Evolutionary conservation across 2,113 vertebrate genomes (phyloP), one percentile per base, ranked within the genome.

Genomic region (Lucifuga dentata): DNA sequence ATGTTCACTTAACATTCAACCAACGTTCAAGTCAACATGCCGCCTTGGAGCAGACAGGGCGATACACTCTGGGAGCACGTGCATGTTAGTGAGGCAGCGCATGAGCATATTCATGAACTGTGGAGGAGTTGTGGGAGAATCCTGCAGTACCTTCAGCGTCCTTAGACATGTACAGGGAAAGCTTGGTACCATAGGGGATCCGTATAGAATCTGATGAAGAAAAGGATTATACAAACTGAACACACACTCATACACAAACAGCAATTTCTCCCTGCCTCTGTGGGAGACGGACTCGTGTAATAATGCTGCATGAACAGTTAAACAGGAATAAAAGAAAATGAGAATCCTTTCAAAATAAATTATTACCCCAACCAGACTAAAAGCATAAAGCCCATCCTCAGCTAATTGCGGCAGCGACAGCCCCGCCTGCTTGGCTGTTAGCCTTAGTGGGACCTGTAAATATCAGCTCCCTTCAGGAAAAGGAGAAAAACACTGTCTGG

Each of bases 111-210:
- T 83, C 48, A 76, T 81, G 74, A 71, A 43, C 76, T 45, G 70
- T 68, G 72, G 48, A 68, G 43, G 23, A 61, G 71, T 68, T 72
- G 56, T 13, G 73, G 74, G 53, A 85, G 80, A 81, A 55, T 76
- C 79, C 89, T 80, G 83, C 80, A 88, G 90, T 94, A 94, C 93
- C 93, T 94, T 94, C 93, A 13, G 91, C 84, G 62, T 93, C 92
- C 91, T 93, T 94, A 89, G 92, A 93, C 91, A 93, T 91, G 91
- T 94, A 94, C 91, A 92, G 92, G 87, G 91, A 92, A 82, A 93
- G 91, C 91, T 93, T 93, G 92, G 92, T 92, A 89, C 93, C 93
- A 79, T 94, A 94, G 79, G 93, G 93, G 84, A 94, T 94, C 92
- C 93, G 91, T 88, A 94, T 94, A 91, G 92, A 94, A 93, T 94